Evolutionary conservation across 2,797 vertebrate genomes (phyloP).

Genomic region (Masticophis lateralis): DNA sequence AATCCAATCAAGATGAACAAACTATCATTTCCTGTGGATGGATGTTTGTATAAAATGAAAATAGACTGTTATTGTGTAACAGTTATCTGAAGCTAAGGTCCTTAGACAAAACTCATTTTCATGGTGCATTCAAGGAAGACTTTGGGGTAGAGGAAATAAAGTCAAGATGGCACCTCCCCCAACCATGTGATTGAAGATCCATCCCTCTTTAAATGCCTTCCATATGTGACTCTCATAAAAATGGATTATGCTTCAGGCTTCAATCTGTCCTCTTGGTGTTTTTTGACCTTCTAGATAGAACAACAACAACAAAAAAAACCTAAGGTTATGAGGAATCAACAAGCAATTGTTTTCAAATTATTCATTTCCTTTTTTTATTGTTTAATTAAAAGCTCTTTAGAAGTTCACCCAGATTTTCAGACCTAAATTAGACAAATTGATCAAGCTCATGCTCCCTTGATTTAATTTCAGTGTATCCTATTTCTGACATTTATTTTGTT

Average conservation of each 20-base stretch:
- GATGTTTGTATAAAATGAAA: neutral
- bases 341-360: neutral
- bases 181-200: neutral
- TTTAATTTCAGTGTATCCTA: neutral
- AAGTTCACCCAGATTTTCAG: neutral
- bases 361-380: neutral
- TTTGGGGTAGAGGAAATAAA: neutral
- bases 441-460: neutral
- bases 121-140: neutral
- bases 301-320: neutral
- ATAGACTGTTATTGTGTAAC: neutral
- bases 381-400: neutral
- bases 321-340: neutral
- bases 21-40: neutral
- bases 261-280: neutral
- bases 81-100: neutral
- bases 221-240: neutral
- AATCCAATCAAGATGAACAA: neutral
- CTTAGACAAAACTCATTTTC: neutral
- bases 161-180: neutral
- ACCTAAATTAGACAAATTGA: neutral
- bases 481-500: neutral
- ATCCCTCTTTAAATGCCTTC: neutral
- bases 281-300: neutral
- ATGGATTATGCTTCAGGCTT: neutral